Base-by-base conservation (phyloP, 2,113 vertebrate species). In the Sardina pilchardus region DNA sequence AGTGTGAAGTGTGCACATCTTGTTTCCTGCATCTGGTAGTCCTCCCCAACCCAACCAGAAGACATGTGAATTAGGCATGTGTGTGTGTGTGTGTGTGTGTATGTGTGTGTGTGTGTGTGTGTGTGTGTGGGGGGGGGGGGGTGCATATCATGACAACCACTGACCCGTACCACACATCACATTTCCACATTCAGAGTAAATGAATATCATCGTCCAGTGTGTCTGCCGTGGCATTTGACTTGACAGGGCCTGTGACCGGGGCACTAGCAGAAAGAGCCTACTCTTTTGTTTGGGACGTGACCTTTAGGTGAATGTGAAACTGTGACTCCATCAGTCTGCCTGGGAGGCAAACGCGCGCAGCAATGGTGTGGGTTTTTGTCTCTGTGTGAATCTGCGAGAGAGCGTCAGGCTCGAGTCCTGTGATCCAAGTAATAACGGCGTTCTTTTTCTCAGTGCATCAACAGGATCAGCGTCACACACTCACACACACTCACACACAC, bases 161-260 rank as follows among this genome's bases (percentile, higher is more conserved):
- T 78, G 71, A 36, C 71, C 71, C 26, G 34, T 39, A 16, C 12
- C 12, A 4, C 63, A 78, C 34, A 78, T 14, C 71, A 30, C 30
- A 71, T 71, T 71, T 34, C n/a, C 63, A 30, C 36, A 85, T 78
- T 39, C 9, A 24, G 12, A 71, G 42, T 17, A 19, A 82, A 47
- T 83, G 82, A 86, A 86, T 86, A 82, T 88, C 83, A 53, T 71
- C 81, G 53, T 56, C 45, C 47, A 10, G 3, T 83, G 63, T 75
- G 67, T 48, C 63, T 36, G 26, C 19, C 16, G 44, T 88, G 87
- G 81, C 87, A 88, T 88, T 88, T 83, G 63, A 53, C 82, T 36
- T 50, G 82, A 75, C 43, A 50, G 81, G 39, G 42, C 42, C 36
- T 84, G n/a, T 67, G 43, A 84, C 86, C 45, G 71, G 39, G 83